Conservation (phyloP, 2,888 invertebrate species). For the Phortica magna region DNA sequence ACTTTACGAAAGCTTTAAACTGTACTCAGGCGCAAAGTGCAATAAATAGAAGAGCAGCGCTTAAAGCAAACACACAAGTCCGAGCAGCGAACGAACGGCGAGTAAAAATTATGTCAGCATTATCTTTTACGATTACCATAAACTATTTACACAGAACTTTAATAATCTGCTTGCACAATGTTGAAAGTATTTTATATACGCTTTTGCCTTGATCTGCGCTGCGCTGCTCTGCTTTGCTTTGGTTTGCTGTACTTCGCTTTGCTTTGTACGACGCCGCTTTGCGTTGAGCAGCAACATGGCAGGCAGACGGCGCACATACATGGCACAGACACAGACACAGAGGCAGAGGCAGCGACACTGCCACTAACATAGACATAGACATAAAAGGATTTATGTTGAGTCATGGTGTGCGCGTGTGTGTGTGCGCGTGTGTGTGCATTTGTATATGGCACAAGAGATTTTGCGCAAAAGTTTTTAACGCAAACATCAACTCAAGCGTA, state of each 20-base stretch:
- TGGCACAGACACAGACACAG: conserved; percentile 29
- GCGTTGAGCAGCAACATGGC: conserved; percentile 1
- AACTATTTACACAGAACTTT: conserved; percentile 66
- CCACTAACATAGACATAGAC: conserved; percentile 38
- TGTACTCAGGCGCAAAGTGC: background rate
- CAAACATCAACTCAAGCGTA: conserved; percentile 55
- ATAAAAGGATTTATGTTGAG: conserved; percentile 61
- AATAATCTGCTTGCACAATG: conserved; percentile 50
- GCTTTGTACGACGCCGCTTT: background rate
- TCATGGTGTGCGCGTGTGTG: conserved; percentile 42
- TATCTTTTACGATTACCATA: conserved; percentile 64
- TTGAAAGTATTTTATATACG: conserved; percentile 29
- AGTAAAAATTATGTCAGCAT: conserved; percentile 45
- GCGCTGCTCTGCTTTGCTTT: too few species aligned
- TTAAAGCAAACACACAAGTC: background rate
- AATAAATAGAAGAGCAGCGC: background rate
- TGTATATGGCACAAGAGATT: conserved; percentile 37
- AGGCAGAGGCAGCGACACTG: conserved; percentile 32
- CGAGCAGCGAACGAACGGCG: background rate
- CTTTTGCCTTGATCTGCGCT: background rate
- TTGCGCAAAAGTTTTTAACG: conserved; percentile 49
- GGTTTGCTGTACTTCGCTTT: too few species aligned
- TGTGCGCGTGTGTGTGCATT: conserved; percentile 20
- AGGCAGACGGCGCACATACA: conserved; percentile 39
- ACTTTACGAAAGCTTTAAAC: background rate